A percentile compares a stretch with the other conserved stretches of the same genome.
phyloP scores from a whole-genome alignment of 2,797 vertebrate species.

The Heliangelus exortis region DNA sequence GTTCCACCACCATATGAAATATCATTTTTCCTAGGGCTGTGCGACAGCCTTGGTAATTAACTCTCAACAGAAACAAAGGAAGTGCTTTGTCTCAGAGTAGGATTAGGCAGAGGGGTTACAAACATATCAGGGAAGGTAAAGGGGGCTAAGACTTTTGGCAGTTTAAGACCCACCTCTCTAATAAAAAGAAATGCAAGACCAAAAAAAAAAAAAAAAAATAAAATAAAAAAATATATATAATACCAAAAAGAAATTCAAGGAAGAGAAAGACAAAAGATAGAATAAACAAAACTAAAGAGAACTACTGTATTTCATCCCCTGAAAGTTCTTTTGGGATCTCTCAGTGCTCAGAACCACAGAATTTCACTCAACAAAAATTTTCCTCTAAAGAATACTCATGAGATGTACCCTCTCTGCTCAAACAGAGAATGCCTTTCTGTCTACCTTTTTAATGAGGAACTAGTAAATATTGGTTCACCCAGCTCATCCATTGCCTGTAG shows the following conservation, averaged over 20 bases:
- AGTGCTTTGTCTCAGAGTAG: constrained; percentile 39
- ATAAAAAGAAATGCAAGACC: background rate
- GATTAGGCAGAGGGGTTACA: constrained; percentile 57
- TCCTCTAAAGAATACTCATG: background rate
- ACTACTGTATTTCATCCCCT: background rate
- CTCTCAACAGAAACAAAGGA: constrained; percentile 59
- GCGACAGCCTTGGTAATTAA: constrained; percentile 66
- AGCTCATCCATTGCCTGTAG: background rate
- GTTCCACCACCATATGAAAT: background rate
- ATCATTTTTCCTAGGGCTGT: constrained; percentile 49
- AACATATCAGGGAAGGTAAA: constrained; percentile 49
- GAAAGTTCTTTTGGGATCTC: background rate
- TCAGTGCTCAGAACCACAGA: background rate
- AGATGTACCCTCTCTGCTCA: background rate
- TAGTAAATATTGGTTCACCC: background rate
- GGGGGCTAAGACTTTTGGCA: constrained; percentile 12
- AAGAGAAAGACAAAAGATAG: background rate
- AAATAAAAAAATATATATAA: too few relatives aligned
- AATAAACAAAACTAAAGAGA: constrained; percentile 8
- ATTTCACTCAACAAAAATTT: background rate
- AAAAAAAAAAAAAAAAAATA: background rate
- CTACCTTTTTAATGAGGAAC: background rate
- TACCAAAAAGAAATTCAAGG: background rate
- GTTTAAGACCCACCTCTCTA: background rate
- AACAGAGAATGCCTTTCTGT: background rate